These are phyloP conservation scores for Heteronetta atricapilla DNA, from an alignment of 2,113 vertebrate genomes.

Conservation along the genomic window DNA sequence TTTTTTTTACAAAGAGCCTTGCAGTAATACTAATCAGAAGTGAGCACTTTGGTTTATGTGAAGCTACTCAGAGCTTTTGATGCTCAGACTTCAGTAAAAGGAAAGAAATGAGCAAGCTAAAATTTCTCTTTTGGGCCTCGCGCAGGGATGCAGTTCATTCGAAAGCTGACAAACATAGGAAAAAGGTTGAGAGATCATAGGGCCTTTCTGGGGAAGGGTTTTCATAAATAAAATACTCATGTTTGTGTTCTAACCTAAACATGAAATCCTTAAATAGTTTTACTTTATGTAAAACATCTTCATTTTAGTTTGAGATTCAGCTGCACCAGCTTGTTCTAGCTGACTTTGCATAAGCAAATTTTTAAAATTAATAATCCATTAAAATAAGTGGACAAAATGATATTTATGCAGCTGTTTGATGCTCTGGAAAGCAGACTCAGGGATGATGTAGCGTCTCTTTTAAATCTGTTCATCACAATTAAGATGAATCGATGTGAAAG, in stretches of 20 bases:
- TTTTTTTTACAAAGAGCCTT: background rate
- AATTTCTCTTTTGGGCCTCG: background rate
- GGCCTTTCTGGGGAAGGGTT: background rate
- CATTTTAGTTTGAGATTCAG: background rate
- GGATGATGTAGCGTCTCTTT: background rate
- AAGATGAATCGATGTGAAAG: background rate
- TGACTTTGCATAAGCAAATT: background rate
- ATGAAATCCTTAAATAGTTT: background rate
- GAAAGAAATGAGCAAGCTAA: background rate
- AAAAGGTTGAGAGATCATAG: background rate
- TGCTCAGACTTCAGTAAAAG: background rate
- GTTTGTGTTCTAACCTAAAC: background rate
- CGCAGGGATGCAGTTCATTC: background rate
- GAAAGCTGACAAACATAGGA: background rate
- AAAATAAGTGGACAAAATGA: background rate
- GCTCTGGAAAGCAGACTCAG: background rate
- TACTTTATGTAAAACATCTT: background rate
- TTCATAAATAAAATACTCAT: background rate
- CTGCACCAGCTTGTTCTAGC: constrained; percentile 3
- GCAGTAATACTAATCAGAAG: background rate
- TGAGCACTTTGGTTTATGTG: background rate
- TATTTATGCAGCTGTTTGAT: background rate
- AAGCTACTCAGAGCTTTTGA: background rate
- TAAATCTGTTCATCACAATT: background rate
- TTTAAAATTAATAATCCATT: background rate